Evolutionary conservation across 1,140 invertebrate species (phyloP).

Genomic region (Drosophila paulistorum): DNA sequence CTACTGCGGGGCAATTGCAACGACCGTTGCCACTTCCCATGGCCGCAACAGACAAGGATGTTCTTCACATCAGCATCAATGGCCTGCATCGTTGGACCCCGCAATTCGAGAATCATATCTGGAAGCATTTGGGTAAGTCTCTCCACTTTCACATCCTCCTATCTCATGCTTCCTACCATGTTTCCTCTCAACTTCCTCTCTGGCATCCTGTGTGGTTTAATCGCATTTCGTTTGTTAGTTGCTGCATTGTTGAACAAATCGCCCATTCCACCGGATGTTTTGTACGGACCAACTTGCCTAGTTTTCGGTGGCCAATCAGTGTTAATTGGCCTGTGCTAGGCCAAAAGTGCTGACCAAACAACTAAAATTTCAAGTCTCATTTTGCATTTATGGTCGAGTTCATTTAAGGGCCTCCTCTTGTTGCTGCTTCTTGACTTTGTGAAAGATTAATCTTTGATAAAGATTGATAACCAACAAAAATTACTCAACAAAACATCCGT

Average conservation of each 20-base stretch:
- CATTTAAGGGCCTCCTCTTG: constrained; percentile 16
- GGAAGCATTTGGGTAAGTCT: constrained; percentile 81
- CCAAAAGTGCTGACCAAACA: constrained; percentile 6
- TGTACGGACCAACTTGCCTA: constrained; percentile 15
- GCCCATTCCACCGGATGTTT: constrained; percentile 45
- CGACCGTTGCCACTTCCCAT: constrained; percentile 28
- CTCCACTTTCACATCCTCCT: constrained; percentile 25
- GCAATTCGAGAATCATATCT: constrained; percentile 81
- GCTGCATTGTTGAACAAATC: constrained; percentile 62
- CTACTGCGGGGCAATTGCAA: constrained; percentile 40
- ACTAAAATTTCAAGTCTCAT: constrained; percentile 12
- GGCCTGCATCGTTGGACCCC: constrained; percentile 79
- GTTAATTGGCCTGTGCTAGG: constrained; percentile 37
- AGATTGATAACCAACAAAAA: constrained; percentile 60
- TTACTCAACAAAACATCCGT: constrained; percentile 16
- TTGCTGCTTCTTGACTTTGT: constrained; percentile 7
- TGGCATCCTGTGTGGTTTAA: constrained; percentile 57
- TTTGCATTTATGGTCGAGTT: constrained; percentile 2
- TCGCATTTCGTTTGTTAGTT: constrained; percentile 62
- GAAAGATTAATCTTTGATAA: constrained; percentile 59
- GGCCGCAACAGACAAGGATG: constrained; percentile 47
- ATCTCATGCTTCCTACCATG: not conserved
- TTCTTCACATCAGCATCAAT: constrained; percentile 77
- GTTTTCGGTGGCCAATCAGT: constrained; percentile 40
- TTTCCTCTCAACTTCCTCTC: constrained; percentile 21